These are phyloP conservation scores for Chrysocyon brachyurus DNA, from an alignment of 2,797 vertebrate genomes.

Conservation along the genomic window DNA sequence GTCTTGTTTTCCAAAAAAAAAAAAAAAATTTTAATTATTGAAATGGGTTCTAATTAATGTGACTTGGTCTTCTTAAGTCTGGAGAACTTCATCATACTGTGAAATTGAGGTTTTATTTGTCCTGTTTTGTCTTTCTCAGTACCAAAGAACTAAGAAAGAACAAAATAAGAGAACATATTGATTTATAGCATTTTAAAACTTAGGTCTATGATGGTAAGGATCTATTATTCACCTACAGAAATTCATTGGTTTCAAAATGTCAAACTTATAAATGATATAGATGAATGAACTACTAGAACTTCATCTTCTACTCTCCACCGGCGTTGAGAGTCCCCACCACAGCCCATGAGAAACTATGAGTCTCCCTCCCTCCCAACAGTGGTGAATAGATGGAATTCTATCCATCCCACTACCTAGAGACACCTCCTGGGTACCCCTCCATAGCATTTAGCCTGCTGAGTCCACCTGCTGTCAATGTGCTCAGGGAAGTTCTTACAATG, in stretches of 20 bases:
- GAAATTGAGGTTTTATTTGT: not conserved
- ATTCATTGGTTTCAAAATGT: not conserved
- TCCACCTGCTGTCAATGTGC: not conserved
- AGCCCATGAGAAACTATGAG: not conserved
- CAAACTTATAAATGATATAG: not conserved
- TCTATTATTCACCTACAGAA: not conserved
- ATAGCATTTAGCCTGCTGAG: not conserved
- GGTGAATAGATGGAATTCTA: not conserved
- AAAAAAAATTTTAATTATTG: conserved; percentile 78
- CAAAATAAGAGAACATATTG: not conserved
- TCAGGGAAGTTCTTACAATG: not conserved
- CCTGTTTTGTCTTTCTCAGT: not conserved
- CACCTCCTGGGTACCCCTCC: not conserved
- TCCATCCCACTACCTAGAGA: not conserved
- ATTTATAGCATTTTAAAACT: not conserved
- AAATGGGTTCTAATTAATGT: conserved; percentile 80
- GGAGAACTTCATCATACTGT: conserved; percentile 18
- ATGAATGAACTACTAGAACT: not conserved
- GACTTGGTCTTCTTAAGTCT: conserved; percentile 74
- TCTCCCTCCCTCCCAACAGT: not conserved
- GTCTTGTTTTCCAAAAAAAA: conserved; percentile 78
- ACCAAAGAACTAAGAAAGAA: not conserved
- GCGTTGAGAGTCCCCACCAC: not conserved
- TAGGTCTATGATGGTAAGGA: not conserved
- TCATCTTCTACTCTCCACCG: not conserved